Evolutionary conservation across 2,888 invertebrate species (phyloP).

Genomic region (Tigriopus californicus): DNA sequence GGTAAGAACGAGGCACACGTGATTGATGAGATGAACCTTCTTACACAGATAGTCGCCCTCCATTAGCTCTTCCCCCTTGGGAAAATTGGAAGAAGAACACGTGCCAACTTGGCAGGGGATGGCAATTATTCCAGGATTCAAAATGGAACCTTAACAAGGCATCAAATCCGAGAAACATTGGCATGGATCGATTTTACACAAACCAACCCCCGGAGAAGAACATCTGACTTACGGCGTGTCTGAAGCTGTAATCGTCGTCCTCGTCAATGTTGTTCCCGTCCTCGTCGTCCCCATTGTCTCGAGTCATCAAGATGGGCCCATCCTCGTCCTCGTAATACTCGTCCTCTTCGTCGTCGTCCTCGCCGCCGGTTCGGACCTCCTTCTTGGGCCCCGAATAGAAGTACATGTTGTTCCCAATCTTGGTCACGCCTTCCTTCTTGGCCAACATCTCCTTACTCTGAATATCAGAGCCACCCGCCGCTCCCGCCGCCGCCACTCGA

Average conservation of each 20-base stretch:
- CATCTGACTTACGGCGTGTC: background rate
- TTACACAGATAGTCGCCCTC: no score
- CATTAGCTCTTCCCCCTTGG: no score
- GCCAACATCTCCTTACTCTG: background rate
- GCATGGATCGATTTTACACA: no score
- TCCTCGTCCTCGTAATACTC: background rate
- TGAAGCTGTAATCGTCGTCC: background rate
- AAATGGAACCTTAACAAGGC: no score
- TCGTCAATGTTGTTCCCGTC: background rate
- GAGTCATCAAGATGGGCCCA: background rate
- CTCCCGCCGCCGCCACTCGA: no score
- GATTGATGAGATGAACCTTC: no score
- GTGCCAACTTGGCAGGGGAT: no score
- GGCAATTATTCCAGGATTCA: no score
- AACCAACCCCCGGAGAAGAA: no score
- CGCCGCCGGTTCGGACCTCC: background rate
- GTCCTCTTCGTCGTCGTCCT: background rate
- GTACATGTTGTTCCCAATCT: slow-evolving; percentile 12
- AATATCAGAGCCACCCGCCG: no score
- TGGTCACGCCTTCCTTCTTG: slow-evolving; percentile 10
- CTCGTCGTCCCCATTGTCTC: background rate
- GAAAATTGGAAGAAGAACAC: no score
- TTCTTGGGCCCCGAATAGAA: slow-evolving; percentile 6
- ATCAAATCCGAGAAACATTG: no score
- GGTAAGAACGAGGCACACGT: background rate